Evolutionary conservation across 2,888 invertebrate species (phyloP), one percentile per base, ranked within the genome.

Genomic region (Drosophila antonietae): DNA sequence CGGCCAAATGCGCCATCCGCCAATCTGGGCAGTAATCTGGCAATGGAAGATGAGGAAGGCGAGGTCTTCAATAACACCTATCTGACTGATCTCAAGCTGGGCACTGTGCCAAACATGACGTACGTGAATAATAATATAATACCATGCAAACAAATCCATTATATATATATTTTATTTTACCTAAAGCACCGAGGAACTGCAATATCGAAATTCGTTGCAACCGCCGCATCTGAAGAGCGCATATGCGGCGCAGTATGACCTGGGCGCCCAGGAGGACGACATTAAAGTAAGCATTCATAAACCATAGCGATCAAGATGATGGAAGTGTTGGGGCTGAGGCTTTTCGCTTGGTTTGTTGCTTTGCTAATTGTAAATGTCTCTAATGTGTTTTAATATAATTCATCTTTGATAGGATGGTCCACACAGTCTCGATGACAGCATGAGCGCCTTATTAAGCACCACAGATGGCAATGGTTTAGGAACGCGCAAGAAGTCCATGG

Each of bases 181-280:
- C 39, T 65, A 33, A 67, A 93, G 93, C 53, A 91, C 96, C 41
- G 96, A 96, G 0, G 96, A 96, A 91, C 93, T 97, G 47, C 95
- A 96, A 80, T 95, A 95, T 92, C 94, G 97, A 46, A 97, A 97
- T 92, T 97, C 97, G 0, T 93, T 97, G 75, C 95, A 96, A 73
- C 96, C 96, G n/a, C 96, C 97, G 4, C 97, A 97, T 90, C 93
- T 97, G 68, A 96, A 96, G 93, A 97, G 96, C 76, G 95, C 96
- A 0, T 97, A 97, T 93, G 96, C 97, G 0, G 96, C 96, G 0
- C 97, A 97, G 92, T 96, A 95, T 35, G 96, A 96, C 92, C 93
- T 95, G 71, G 93, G 93, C 72, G 91, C 95, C 39, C 94, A 93
- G 61, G 96, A 96, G 73, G 95, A 96, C 65, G 95, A 95, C 78